A percentile compares a stretch with the other conserved stretches of the same genome.
Conservation (phyloP, 1,140 invertebrate species). For the Drosophila carrolli region DNA sequence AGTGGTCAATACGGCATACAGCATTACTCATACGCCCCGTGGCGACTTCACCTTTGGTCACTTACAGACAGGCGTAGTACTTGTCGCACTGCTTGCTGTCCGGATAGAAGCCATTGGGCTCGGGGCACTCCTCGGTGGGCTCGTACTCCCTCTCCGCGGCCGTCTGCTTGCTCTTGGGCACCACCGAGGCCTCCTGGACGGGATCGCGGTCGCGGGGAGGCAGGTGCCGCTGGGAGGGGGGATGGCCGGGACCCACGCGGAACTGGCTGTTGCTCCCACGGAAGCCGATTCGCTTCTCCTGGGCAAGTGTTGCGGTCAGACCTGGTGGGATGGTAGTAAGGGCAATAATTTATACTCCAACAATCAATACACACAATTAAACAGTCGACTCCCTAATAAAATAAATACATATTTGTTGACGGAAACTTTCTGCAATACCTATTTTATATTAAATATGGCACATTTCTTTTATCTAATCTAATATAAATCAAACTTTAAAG, state of each 20-base stretch:
- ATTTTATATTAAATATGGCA: not conserved
- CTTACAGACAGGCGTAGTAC: constrained; percentile 92
- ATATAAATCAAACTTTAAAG: constrained; percentile 1
- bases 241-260: constrained; percentile 73
- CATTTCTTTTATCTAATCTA: not conserved
- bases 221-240: constrained; percentile 71
- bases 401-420: not conserved
- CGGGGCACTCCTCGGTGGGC: constrained; percentile 90
- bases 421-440: not conserved
- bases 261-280: constrained; percentile 51
- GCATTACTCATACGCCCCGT: constrained; percentile 47
- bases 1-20: constrained; percentile 18
- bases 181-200: constrained; percentile 51
- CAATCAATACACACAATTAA: not conserved
- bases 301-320: constrained; percentile 47
- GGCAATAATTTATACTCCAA: not conserved
- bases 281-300: constrained; percentile 30
- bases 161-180: constrained; percentile 58
- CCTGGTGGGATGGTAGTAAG: constrained; percentile 30
- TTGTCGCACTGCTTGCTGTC: constrained; percentile 95
- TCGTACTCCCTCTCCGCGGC: constrained; percentile 41
- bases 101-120: constrained; percentile 93
- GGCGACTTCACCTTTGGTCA: constrained; percentile 10
- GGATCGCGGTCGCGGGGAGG: constrained; percentile 67
- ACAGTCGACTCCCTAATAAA: not conserved